These are phyloP conservation scores for Cinclus mexicanus DNA, from an alignment of 2,113 vertebrate species.

Conservation along the genomic window DNA sequence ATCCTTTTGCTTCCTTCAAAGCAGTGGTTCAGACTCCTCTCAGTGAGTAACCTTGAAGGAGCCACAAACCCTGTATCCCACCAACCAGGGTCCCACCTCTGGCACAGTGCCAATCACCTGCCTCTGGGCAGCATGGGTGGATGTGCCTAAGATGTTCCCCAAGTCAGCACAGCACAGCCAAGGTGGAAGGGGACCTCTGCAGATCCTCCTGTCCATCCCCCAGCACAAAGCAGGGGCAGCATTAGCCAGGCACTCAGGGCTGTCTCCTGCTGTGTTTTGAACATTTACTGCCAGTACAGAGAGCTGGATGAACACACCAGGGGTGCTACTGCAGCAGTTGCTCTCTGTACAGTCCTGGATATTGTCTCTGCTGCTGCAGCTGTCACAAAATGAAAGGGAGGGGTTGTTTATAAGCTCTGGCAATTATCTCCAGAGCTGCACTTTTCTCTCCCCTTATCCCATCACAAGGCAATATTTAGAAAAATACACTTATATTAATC, in stretches of 20 bases:
- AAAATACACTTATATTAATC: neutral
- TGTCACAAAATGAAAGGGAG: conserved; percentile 9
- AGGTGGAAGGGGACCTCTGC: neutral
- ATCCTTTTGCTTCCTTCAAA: neutral
- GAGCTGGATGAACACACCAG: neutral
- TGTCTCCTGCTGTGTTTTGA: neutral
- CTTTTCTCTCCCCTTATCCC: neutral
- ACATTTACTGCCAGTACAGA: neutral
- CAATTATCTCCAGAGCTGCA: neutral
- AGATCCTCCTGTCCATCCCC: neutral
- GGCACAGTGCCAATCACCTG: neutral
- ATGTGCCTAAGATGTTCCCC: too few species aligned
- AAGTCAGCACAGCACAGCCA: accelerated
- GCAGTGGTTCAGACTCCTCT: neutral
- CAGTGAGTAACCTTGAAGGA: neutral
- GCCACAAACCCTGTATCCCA: neutral
- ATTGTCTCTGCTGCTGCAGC: conserved; percentile 8
- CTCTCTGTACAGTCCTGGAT: neutral
- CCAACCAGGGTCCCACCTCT: accelerated
- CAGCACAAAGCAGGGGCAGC: neutral
- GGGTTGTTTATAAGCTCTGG: neutral
- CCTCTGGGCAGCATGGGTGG: neutral
- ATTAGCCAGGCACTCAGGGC: neutral
- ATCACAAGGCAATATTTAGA: neutral
- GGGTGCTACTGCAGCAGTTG: neutral